Evolutionary conservation across 2,888 invertebrate genomes (phyloP), one percentile per base, ranked within the genome.

Genomic region (Diachrysia chrysitis): DNA sequence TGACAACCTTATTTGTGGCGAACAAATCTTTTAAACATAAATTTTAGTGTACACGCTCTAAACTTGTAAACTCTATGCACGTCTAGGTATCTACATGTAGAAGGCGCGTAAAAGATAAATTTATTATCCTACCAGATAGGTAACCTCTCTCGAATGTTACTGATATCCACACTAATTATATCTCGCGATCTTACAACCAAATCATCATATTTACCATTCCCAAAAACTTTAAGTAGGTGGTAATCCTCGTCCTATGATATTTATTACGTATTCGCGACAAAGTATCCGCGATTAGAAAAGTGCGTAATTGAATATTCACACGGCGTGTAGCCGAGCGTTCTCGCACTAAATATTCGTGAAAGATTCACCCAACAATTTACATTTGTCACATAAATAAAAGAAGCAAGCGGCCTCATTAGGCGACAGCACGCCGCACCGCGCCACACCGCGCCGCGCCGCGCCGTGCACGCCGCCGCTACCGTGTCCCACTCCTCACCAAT

Each of bases 1-100:
- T 95, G 95, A 95, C 95, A 95, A 94, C 91, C 92, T 95, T 95
- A 95, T 95, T 95, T 95, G 95, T 95, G 94, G 95, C 92, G 88
- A 91, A 94, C 94, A 94, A 95, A 95, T 95, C 94, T 94, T 92
- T 91, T 88, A 91, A 89, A 91, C 95, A 95, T 95, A 95, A 95
- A 95, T 95, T 94, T 92, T 88, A 92, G 85, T 90, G 88, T 93
- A 94, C 94, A 94, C 91, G 93, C 90, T 92, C 92, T 92, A 93
- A 92, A 93, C 93, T 93, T 92, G 93, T 94, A 92, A 92, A 93
- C 89, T 90, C 87, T 90, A 91, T 90, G 91, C 92, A 91, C 90
- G 90, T 91, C 86, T 82, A 82, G 71, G 69, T 82, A 82, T 75
- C 74, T 89, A 89, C 88, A 86, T 87, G 87, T 86, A 88, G 85